phyloP scores from a whole-genome alignment of 2,888 invertebrate species.

The Atherix ibis region DNA sequence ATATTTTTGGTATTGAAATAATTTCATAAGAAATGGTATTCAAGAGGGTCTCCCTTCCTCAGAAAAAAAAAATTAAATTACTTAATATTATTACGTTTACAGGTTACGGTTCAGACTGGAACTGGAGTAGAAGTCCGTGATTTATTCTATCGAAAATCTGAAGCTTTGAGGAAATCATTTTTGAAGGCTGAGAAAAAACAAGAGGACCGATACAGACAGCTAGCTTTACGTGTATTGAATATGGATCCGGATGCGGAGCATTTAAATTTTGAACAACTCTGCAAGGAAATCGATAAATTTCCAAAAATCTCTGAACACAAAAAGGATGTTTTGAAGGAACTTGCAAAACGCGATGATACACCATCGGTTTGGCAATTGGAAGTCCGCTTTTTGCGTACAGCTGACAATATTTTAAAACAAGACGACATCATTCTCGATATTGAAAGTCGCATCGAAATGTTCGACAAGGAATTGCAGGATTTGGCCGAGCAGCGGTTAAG shows the following conservation, averaged over 20 bases:
- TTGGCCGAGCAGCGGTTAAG: slow-evolving; percentile 41
- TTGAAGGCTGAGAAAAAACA: slow-evolving; percentile 1
- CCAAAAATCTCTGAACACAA: neutral
- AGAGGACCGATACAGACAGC: slow-evolving; percentile 1
- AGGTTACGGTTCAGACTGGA: slow-evolving; percentile 13
- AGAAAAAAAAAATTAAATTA: too few relatives aligned
- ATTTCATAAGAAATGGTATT: too few relatives aligned
- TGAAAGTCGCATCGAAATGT: slow-evolving; percentile 40
- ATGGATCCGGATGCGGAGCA: neutral
- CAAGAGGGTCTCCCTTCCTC: too few relatives aligned
- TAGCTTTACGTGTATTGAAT: slow-evolving; percentile 5
- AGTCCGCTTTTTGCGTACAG: slow-evolving; percentile 17
- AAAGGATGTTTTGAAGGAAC: neutral
- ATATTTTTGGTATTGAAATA: too few relatives aligned
- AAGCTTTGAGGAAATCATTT: neutral
- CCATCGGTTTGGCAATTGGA: slow-evolving; percentile 19
- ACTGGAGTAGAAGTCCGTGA: slow-evolving; percentile 22
- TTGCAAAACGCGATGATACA: slow-evolving; percentile 1
- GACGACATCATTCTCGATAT: slow-evolving; percentile 44
- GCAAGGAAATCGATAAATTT: neutral
- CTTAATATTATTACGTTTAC: too few relatives aligned
- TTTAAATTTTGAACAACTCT: slow-evolving; percentile 2
- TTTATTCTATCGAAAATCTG: slow-evolving; percentile 17
- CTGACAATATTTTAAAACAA: slow-evolving; percentile 47
- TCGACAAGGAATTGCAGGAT: slow-evolving; percentile 45